Conservation (phyloP, 2,797 vertebrate species). For the Pitangus sulphuratus region DNA sequence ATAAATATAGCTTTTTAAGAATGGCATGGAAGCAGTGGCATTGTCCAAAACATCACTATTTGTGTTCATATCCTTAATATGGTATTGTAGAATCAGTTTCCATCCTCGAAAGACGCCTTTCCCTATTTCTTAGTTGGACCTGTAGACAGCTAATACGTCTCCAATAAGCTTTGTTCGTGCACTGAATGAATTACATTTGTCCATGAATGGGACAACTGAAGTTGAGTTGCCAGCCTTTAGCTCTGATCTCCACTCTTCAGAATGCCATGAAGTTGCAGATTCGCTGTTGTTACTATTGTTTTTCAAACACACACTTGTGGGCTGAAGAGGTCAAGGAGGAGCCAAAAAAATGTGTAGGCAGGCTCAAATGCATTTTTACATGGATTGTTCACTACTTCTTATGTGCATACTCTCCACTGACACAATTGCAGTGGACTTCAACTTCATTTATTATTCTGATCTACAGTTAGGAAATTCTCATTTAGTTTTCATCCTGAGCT, state of each 20-base stretch:
- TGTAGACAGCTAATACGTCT: neutral
- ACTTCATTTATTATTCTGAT: neutral
- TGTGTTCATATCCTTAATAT: neutral
- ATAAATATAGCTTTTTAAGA: neutral
- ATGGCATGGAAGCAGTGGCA: neutral
- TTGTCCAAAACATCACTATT: neutral
- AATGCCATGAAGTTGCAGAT: neutral
- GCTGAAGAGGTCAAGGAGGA: neutral
- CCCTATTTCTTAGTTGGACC: neutral
- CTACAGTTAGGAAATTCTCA: neutral
- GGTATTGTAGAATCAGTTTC: neutral
- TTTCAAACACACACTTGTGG: neutral
- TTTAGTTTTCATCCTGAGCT: neutral
- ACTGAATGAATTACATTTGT: neutral
- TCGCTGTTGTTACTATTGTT: neutral
- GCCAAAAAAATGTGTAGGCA: neutral
- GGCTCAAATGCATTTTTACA: neutral
- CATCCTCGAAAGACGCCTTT: neutral
- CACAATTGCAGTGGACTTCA: neutral
- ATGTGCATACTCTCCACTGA: neutral
- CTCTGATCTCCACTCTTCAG: neutral
- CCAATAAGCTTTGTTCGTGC: fast-evolving
- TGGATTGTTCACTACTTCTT: neutral
- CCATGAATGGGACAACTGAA: neutral
- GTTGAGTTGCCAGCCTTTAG: neutral